phyloP scores from a whole-genome alignment of 2,888 invertebrate genomes.

The Melikaiella ostensackeni region DNA sequence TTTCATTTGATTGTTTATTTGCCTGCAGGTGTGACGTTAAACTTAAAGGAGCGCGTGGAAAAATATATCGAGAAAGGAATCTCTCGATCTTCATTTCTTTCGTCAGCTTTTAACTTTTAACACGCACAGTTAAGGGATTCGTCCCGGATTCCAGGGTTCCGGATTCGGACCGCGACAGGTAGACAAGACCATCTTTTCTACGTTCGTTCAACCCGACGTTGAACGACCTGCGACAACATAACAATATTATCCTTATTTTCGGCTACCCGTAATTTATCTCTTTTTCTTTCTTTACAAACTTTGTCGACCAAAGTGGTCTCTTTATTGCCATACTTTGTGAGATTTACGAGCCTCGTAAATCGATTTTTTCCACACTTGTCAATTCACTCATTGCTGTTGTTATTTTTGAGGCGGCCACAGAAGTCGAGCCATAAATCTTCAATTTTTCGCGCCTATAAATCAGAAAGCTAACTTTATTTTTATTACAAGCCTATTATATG shows the following conservation, averaged over 20 bases:
- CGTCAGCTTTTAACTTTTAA: slow-evolving; percentile 17
- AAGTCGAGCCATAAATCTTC: slow-evolving; percentile 2
- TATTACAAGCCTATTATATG: too few relatives aligned
- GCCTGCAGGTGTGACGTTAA: not conserved
- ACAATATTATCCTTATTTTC: slow-evolving; percentile 16
- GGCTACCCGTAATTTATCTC: not conserved
- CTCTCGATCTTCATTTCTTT: slow-evolving; percentile 6
- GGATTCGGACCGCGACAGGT: slow-evolving; percentile 23
- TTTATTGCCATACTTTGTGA: not conserved
- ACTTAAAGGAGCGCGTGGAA: slow-evolving; percentile 2
- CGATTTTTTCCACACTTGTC: slow-evolving; percentile 1
- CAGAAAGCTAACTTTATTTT: slow-evolving; percentile 1
- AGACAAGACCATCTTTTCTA: slow-evolving; percentile 20
- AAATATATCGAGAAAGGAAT: slow-evolving; percentile 17
- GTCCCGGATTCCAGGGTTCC: slow-evolving; percentile 31
- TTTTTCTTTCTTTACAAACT: not conserved
- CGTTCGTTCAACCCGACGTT: slow-evolving; percentile 23
- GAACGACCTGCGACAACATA: slow-evolving; percentile 32
- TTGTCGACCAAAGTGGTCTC: not conserved
- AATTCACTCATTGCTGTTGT: not conserved
- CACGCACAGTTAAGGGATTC: slow-evolving; percentile 34
- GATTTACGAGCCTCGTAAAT: slow-evolving; percentile 1
- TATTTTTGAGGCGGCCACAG: not conserved
- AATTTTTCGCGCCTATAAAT: not conserved
- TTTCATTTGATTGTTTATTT: not conserved